These are phyloP conservation scores for Archivesica marissinica DNA, from an alignment of 1,140 invertebrate genomes.

Conservation along the genomic window DNA sequence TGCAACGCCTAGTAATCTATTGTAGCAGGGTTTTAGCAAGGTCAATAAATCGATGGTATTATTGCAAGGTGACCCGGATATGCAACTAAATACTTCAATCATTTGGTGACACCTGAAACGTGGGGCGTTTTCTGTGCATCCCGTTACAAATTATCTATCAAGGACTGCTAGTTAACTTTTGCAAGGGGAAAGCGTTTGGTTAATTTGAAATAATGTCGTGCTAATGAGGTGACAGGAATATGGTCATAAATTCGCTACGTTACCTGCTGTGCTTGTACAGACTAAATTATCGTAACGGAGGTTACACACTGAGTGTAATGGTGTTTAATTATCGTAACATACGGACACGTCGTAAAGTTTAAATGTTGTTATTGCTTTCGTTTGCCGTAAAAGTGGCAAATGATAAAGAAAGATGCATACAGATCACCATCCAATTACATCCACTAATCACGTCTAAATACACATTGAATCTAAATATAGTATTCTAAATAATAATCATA, in stretches of 20 bases:
- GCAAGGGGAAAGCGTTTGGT: neutral
- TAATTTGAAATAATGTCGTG: neutral
- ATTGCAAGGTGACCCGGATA: neutral
- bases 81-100: conserved; percentile 25
- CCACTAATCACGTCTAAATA: no score
- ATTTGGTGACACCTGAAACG: conserved; percentile 15
- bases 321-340: neutral
- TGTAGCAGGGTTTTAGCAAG: no score
- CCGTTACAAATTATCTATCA: conserved; percentile 26
- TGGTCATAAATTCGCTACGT: neutral
- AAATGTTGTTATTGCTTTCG: neutral
- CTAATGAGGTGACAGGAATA: conserved; percentile 10
- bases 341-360: neutral
- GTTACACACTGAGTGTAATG: neutral
- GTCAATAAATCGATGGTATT: neutral
- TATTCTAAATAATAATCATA: no score
- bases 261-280: conserved; percentile 5
- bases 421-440: neutral
- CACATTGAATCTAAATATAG: no score
- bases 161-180: conserved; percentile 5
- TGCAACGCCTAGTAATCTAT: no score
- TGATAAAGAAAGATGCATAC: no score
- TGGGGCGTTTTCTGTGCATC: neutral
- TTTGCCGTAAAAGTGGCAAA: neutral
- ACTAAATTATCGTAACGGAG: neutral